These are phyloP conservation scores for Drosophila paranaensis DNA, from an alignment of 2,888 invertebrate species.

Conservation along the genomic window DNA sequence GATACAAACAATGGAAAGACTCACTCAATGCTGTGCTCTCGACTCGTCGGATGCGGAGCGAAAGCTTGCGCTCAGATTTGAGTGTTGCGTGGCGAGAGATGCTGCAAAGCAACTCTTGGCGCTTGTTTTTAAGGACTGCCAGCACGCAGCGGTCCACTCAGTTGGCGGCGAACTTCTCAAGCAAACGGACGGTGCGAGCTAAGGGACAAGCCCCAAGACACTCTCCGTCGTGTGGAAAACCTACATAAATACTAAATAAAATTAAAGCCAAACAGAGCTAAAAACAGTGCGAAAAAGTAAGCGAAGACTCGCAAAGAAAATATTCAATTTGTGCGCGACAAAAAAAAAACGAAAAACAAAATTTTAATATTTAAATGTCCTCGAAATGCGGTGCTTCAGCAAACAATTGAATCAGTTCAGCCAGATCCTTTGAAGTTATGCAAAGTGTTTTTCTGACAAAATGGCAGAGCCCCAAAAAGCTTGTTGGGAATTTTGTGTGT, in stretches of 20 bases:
- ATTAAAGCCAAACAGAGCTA: slow-evolving; percentile 12
- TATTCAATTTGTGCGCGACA: slow-evolving; percentile 28
- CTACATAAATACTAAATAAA: slow-evolving; percentile 19
- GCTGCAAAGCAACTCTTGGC: slow-evolving; percentile 59
- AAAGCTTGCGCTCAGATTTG: slow-evolving; percentile 47
- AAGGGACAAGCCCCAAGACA: neutral
- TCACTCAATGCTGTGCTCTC: slow-evolving; percentile 56
- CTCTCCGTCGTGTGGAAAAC: slow-evolving; percentile 33
- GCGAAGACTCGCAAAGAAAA: slow-evolving; percentile 16
- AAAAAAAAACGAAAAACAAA: slow-evolving; percentile 20
- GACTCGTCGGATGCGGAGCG: slow-evolving; percentile 11
- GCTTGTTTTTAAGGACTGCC: slow-evolving; percentile 74
- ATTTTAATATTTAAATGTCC: slow-evolving; percentile 36
- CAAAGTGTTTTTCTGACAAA: slow-evolving; percentile 61
- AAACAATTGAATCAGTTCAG: slow-evolving; percentile 13
- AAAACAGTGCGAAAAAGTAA: slow-evolving; percentile 59
- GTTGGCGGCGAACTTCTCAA: slow-evolving; percentile 74
- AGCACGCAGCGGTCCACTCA: slow-evolving; percentile 55
- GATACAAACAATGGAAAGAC: slow-evolving; percentile 8
- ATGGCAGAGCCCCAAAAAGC: slow-evolving; percentile 53
- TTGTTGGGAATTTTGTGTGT: slow-evolving; percentile 45
- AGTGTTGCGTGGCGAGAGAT: slow-evolving; percentile 36
- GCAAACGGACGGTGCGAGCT: slow-evolving; percentile 58
- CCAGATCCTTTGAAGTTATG: slow-evolving; percentile 60
- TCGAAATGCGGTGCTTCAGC: slow-evolving; percentile 43